Conservation (phyloP, 1,140 invertebrate genomes). For the Panagrolaimus sp. region DNA sequence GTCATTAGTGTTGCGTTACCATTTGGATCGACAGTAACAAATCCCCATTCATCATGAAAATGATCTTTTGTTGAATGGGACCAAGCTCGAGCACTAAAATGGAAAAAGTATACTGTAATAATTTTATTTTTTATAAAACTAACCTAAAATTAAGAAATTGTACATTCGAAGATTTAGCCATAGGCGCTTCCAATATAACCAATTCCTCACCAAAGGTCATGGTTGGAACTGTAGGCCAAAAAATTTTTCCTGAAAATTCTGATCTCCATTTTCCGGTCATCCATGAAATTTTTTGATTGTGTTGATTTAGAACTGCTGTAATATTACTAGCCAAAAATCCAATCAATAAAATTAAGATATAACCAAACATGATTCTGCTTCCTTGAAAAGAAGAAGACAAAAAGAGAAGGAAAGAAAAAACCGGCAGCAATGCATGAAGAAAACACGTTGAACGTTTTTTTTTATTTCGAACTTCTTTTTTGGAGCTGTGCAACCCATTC, state of each 20-base stretch:
- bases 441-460: no score
- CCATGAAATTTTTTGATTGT: constrained; percentile 40
- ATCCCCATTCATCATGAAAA: constrained; percentile 58
- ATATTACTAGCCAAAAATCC: neutral
- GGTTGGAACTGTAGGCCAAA: constrained; percentile 58
- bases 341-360: no score
- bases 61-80: constrained; percentile 58
- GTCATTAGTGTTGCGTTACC: constrained; percentile 58
- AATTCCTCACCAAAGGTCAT: constrained; percentile 58
- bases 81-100: constrained; percentile 55
- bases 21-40: constrained; percentile 53
- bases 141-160: constrained; percentile 58
- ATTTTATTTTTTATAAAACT: constrained; percentile 16
- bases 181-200: constrained; percentile 50
- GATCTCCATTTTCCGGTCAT: constrained; percentile 56
- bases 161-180: constrained; percentile 50
- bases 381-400: no score
- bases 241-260: constrained; percentile 55
- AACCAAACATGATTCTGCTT: no score
- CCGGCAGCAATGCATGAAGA: no score
- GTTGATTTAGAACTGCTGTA: constrained; percentile 22
- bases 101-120: constrained; percentile 15
- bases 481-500: no score
- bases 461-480: no score
- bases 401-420: no score